Conservation (phyloP, 2,797 vertebrate species). For the Epinephelus coioides region DNA sequence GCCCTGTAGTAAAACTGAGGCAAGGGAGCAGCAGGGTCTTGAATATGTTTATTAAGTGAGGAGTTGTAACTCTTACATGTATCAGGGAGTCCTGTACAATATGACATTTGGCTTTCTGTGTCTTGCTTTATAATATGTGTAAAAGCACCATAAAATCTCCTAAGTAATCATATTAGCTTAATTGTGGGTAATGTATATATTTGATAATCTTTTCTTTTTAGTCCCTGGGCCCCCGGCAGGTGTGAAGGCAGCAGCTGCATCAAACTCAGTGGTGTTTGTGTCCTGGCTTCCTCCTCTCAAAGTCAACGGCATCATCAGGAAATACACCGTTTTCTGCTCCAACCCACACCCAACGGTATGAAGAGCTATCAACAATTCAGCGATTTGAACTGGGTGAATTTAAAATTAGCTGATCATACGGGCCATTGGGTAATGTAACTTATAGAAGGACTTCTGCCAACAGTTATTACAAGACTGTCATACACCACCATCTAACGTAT, state of each 20-base stretch:
- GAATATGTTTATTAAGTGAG: conserved; percentile 31
- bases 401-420: neutral
- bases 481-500: too few species aligned
- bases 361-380: conserved; percentile 31
- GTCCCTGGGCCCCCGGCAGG: conserved; percentile 97
- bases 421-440: neutral
- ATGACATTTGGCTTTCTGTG: conserved; percentile 22
- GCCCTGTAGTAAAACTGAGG: conserved; percentile 29
- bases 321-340: conserved; percentile 98
- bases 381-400: neutral
- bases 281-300: conserved; percentile 98
- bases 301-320: conserved; percentile 96
- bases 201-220: conserved; percentile 61
- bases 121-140: conserved; percentile 26
- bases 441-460: too few species aligned
- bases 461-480: too few species aligned
- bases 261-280: conserved; percentile 94
- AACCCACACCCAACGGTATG: conserved; percentile 95
- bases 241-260: conserved; percentile 95
- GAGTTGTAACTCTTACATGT: neutral
- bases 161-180: conserved; percentile 23
- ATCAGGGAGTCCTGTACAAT: conserved; percentile 13
- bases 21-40: neutral
- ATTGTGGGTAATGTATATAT: conserved; percentile 32
- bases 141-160: conserved; percentile 26